A percentile compares a stretch with the other conserved stretches of the same genome.
Evolutionary conservation across 1,140 invertebrate genomes (phyloP).

Genomic region (Trialeurodes vaporariorum): DNA sequence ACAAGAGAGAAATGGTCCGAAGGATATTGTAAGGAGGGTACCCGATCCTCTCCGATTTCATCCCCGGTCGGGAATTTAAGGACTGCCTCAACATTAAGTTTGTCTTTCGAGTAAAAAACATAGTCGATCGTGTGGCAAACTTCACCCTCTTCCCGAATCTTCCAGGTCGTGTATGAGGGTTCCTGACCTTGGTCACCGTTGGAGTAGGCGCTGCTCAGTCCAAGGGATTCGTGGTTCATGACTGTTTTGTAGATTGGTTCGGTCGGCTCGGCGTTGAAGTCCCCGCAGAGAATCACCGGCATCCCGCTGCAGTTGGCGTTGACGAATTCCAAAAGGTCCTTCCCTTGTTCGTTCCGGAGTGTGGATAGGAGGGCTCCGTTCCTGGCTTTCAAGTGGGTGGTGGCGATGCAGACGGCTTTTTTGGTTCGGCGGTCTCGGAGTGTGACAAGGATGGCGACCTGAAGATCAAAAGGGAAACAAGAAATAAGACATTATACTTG

Average conservation of each 20-base stretch:
- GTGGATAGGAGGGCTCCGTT: constrained; percentile 52
- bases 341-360: constrained; percentile 60
- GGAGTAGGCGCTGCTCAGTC: constrained; percentile 35
- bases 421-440: constrained; percentile 42
- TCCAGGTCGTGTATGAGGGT: constrained; percentile 67
- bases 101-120: constrained; percentile 51
- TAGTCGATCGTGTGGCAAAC: constrained; percentile 67
- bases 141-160: constrained; percentile 57
- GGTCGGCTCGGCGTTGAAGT: constrained; percentile 65
- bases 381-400: constrained; percentile 68
- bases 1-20: constrained; percentile 70
- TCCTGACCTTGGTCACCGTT: constrained; percentile 36
- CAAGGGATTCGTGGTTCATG: constrained; percentile 34
- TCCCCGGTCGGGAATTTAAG: constrained; percentile 51
- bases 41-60: constrained; percentile 50
- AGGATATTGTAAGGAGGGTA: constrained; percentile 57
- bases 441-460: constrained; percentile 50
- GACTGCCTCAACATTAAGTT: constrained; percentile 45
- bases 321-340: constrained; percentile 53
- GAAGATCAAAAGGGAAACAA: too few species aligned
- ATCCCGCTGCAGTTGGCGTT: constrained; percentile 37
- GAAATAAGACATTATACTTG: too few species aligned
- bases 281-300: constrained; percentile 57
- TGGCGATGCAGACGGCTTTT: constrained; percentile 51
- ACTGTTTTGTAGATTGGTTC: constrained; percentile 58